These are phyloP conservation scores for Ephialtes manifestator DNA, from an alignment of 2,888 invertebrate genomes.

Conservation along the genomic window DNA sequence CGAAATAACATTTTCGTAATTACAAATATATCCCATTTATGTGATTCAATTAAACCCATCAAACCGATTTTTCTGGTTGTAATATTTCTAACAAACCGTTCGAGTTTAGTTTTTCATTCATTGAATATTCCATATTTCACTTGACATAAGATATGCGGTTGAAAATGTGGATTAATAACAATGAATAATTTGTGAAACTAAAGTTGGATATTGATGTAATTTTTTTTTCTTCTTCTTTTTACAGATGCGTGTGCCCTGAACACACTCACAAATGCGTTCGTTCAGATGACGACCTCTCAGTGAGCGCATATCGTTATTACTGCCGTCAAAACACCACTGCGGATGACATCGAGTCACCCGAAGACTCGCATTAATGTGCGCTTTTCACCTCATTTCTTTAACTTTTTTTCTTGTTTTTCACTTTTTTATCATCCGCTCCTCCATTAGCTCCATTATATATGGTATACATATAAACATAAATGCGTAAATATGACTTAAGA, in stretches of 20 bases:
- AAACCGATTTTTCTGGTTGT: too few species aligned
- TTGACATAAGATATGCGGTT: too few species aligned
- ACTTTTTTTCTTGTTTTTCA: slow-evolving; percentile 27
- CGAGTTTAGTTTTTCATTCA: too few species aligned
- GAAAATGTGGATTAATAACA: background rate
- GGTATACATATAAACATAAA: background rate
- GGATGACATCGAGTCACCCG: slow-evolving; percentile 77
- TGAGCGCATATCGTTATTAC: slow-evolving; percentile 88
- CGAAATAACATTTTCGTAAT: too few species aligned
- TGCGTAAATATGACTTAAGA: background rate
- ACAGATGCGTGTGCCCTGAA: slow-evolving; percentile 87
- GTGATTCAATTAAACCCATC: too few species aligned
- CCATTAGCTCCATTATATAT: slow-evolving; percentile 27
- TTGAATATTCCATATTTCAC: too few species aligned
- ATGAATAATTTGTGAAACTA: background rate
- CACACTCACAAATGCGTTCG: slow-evolving; percentile 85
- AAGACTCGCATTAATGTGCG: slow-evolving; percentile 69
- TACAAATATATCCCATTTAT: too few species aligned
- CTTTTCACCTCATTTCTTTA: background rate
- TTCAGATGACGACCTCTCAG: slow-evolving; percentile 88
- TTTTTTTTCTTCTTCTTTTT: slow-evolving; percentile 64
- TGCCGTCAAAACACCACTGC: slow-evolving; percentile 85
- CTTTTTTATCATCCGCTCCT: slow-evolving; percentile 23
- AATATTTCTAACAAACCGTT: too few species aligned
- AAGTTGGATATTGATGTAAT: slow-evolving; percentile 21